Evolutionary conservation across 2,113 vertebrate species (phyloP), one percentile per base, ranked within the genome.

Genomic region (Prietella phreatophila): DNA sequence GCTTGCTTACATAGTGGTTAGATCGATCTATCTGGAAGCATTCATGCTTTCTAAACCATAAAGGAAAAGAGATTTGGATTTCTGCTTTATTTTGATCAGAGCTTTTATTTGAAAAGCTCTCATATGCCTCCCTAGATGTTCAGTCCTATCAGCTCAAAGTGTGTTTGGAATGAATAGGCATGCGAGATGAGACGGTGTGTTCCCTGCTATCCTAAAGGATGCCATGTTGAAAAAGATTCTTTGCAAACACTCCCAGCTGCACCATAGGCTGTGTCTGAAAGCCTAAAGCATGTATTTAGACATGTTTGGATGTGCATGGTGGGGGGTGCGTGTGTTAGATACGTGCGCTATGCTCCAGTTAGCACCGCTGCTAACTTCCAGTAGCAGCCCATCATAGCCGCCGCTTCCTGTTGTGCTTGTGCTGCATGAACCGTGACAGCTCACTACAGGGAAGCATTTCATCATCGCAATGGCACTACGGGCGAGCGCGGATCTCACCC

Each of bases 401-500:
- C 69, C 50, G 65, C 89, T 88, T 90, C 89, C 87, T 86, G 84
- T 90, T 79, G 89, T 86, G 84, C 85, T 76, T 30, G 83, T 87
- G 76, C 63, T 76, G 63, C 76, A 61, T 73, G 63, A 88, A 78
- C 85, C 58, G 65, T 86, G 89, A 88, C 85, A 88, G 86, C 81
- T 86, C 89, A 85, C 85, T 88, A 88, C 75, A 84, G 87, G 85
- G 85, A 86, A 88, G 89, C 82, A 85, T 90, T 90, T 88, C 82
- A 90, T 90, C 89, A 82, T 83, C 75, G 65, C 65, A 86, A 81
- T 85, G 50, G 67, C 87, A 71, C 87, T 79, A 75, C 65, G 75
- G 87, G 89, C 87, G 65, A 82, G 60, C 75, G 25, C 89, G 63
- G 67, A 90, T 60, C 86, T 90, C 89, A 90, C 89, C 89, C 87